Conservation (phyloP, 2,113 vertebrate species). For the Heliornis fulica region DNA sequence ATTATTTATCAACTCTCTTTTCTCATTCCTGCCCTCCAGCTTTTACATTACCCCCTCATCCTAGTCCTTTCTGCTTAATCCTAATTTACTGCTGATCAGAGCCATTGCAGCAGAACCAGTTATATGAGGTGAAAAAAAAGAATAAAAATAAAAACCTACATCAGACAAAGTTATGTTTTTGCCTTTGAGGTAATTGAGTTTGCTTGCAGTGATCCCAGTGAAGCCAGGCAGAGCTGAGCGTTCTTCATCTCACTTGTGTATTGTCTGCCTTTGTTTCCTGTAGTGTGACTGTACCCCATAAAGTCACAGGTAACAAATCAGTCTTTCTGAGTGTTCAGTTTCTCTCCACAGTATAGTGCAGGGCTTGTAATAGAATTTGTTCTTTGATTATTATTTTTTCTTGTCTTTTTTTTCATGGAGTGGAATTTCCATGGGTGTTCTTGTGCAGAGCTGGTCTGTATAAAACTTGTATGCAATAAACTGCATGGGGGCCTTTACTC, state of each 20-base stretch:
- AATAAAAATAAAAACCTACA: slow-evolving; percentile 3
- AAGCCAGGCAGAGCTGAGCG: not conserved
- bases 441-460: not conserved
- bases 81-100: slow-evolving; percentile 41
- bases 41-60: not conserved
- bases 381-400: not conserved
- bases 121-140: not conserved
- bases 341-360: not conserved
- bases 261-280: not conserved
- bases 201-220: not conserved
- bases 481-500: not conserved
- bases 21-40: slow-evolving; percentile 1
- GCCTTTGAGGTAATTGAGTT: slow-evolving; percentile 34
- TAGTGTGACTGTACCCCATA: not conserved
- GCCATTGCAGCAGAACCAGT: not conserved
- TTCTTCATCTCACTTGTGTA: not conserved
- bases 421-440: not conserved
- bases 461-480: not conserved
- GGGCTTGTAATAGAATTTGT: not conserved
- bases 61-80: slow-evolving; percentile 6
- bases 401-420: not conserved
- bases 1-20: slow-evolving; percentile 29
- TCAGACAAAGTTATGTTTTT: slow-evolving; percentile 24
- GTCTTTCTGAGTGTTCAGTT: not conserved
- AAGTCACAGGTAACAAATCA: not conserved